Percentiles rank a stretch among this genome's conserved stretches.
These are phyloP conservation scores for Bungarus multicinctus DNA, from an alignment of 2,113 vertebrate species.

Conservation along the genomic window DNA sequence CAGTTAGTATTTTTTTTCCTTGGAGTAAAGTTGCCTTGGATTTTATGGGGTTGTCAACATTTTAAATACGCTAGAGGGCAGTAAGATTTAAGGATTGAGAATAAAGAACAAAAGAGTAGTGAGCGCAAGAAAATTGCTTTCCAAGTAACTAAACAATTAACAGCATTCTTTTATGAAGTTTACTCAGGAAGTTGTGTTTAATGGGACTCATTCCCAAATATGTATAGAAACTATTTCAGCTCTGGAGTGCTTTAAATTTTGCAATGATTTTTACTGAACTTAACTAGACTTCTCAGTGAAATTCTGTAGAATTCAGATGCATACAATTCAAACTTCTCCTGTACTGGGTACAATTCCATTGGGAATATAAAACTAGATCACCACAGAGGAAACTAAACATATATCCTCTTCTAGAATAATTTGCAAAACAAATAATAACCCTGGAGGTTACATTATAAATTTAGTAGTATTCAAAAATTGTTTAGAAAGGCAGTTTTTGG, in stretches of 20 bases:
- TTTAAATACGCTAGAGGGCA: constrained; percentile 20
- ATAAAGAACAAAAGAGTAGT: neutral
- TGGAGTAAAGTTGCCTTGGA: neutral
- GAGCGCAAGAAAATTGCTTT: neutral
- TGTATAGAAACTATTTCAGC: neutral
- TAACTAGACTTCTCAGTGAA: neutral
- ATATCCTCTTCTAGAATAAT: neutral
- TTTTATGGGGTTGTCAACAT: neutral
- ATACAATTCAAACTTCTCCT: neutral
- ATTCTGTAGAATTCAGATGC: neutral
- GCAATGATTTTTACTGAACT: neutral
- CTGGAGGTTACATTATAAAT: neutral
- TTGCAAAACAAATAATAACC: neutral
- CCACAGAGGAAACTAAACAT: neutral
- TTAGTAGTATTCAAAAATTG: neutral
- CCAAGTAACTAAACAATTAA: neutral
- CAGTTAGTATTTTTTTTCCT: neutral
- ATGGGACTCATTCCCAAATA: neutral
- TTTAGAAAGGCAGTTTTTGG: neutral
- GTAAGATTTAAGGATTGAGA: neutral
- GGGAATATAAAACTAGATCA: neutral
- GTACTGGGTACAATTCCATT: neutral
- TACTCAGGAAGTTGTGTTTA: neutral
- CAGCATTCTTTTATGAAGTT: neutral
- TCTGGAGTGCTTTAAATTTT: neutral